phyloP scores from a whole-genome alignment of 2,113 vertebrate species.

The Azemiops feae region DNA sequence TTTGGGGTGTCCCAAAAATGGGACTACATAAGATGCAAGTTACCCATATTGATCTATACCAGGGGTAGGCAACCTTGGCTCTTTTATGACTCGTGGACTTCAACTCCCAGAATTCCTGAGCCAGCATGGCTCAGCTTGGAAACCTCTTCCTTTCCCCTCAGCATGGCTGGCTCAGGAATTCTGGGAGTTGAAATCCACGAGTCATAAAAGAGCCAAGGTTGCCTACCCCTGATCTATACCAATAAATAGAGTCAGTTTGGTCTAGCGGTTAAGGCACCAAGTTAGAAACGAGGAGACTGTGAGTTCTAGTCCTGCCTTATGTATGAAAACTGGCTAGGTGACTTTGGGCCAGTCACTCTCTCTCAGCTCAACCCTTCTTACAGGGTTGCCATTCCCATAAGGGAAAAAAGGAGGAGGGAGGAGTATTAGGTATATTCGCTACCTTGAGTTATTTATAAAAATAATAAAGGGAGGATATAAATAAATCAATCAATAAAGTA shows the following conservation, averaged over 20 bases:
- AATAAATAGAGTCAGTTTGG: not conserved
- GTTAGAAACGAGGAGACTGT: not conserved
- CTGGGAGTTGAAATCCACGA: too few relatives aligned
- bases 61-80: too few relatives aligned
- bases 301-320: not conserved
- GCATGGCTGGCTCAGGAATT: too few relatives aligned
- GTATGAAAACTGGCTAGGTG: not conserved
- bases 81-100: too few relatives aligned
- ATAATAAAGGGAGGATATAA: not conserved
- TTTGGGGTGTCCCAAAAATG: not conserved
- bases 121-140: too few relatives aligned
- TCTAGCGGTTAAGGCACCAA: too few relatives aligned
- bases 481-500: not conserved
- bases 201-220: too few relatives aligned
- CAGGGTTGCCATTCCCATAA: not conserved
- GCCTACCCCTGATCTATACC: too few relatives aligned
- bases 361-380: not conserved
- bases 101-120: too few relatives aligned
- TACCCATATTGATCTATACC: not conserved
- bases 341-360: not conserved
- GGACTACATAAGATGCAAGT: not conserved
- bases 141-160: too few relatives aligned
- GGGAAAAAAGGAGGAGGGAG: not conserved
- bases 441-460: not conserved
- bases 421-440: not conserved